These are phyloP conservation scores for Ischnura elegans DNA, from an alignment of 2,888 invertebrate species.

Conservation along the genomic window DNA sequence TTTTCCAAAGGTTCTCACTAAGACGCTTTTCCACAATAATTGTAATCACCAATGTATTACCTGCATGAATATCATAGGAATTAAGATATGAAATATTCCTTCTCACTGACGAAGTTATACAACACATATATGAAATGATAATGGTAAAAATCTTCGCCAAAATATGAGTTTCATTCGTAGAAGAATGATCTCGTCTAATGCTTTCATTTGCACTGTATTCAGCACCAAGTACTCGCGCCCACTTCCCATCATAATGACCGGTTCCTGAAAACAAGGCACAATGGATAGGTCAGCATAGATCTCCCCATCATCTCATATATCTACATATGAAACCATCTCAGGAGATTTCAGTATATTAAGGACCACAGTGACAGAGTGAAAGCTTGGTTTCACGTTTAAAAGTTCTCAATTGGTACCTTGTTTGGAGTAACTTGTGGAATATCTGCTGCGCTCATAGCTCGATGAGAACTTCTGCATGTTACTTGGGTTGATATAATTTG, in stretches of 20 bases:
- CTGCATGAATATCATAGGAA: neutral
- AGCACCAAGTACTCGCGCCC: slow-evolving; percentile 44
- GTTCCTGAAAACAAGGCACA: neutral
- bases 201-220: slow-evolving; percentile 5
- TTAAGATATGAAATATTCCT: neutral
- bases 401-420: neutral
- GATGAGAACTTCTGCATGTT: slow-evolving; percentile 1
- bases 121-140: neutral
- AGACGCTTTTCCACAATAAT: neutral
- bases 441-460: neutral
- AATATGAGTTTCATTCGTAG: neutral
- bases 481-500: slow-evolving; percentile 7
- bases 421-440: neutral
- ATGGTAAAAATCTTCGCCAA: slow-evolving; percentile 20
- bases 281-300: neutral
- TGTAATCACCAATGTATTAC: neutral
- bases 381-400: no score
- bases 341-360: neutral
- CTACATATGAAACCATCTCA: neutral
- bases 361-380: no score
- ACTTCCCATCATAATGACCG: slow-evolving; percentile 18
- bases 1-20: neutral
- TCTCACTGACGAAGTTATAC: neutral
- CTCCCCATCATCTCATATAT: no score
- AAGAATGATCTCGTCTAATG: slow-evolving; percentile 38